Evolutionary conservation across 2,888 invertebrate species (phyloP).

Genomic region (Caenorhabditis sp.): DNA sequence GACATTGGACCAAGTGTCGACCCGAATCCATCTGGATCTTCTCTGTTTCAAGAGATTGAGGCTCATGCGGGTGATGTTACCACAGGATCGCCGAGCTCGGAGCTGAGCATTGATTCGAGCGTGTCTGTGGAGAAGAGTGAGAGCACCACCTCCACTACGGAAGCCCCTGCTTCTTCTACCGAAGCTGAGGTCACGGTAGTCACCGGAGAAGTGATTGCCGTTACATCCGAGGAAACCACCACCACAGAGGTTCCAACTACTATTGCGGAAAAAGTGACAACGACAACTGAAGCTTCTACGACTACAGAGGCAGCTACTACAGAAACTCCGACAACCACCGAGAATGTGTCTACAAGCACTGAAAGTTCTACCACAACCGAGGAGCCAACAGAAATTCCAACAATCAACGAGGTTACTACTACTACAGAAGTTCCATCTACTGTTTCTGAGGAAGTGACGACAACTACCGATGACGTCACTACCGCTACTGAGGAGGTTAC

Average conservation of each 20-base stretch:
- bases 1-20: constrained; percentile 61
- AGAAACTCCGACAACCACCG: constrained; percentile 16
- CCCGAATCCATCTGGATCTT: constrained; percentile 58
- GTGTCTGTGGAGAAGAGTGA: constrained; percentile 22
- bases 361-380: background rate
- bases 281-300: constrained; percentile 3
- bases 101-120: constrained; percentile 20
- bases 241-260: background rate
- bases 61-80: constrained; percentile 29
- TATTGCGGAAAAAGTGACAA: constrained; percentile 5
- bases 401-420: constrained; percentile 12
- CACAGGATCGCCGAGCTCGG: background rate
- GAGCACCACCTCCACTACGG: constrained; percentile 1
- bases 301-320: constrained; percentile 5
- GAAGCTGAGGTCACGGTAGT: constrained; percentile 9
- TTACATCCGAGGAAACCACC: background rate
- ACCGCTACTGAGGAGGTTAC: constrained; percentile 3
- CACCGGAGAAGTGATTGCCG: background rate
- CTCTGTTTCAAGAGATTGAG: constrained; percentile 58
- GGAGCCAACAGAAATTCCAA: no score
- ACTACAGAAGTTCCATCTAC: constrained; percentile 2
- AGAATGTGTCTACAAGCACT: background rate
- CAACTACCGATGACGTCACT: constrained; percentile 15
- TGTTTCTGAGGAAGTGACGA: background rate
- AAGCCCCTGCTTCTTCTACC: constrained; percentile 8